A percentile compares a stretch with the other conserved stretches of the same genome.
Conservation (phyloP, 2,797 vertebrate species). For the Myotis daubentonii region DNA sequence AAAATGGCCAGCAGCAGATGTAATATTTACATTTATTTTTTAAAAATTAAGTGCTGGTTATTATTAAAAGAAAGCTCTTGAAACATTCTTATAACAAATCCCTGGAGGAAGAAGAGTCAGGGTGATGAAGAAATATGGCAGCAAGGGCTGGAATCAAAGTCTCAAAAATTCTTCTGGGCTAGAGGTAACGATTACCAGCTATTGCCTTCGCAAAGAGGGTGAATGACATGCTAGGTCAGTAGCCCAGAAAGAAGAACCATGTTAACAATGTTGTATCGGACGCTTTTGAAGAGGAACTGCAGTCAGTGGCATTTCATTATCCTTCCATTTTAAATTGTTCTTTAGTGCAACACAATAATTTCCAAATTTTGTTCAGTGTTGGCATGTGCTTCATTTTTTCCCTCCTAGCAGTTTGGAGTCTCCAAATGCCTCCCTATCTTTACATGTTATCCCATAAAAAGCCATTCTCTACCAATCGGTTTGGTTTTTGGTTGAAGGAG, state of each 20-base stretch:
- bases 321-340: not conserved
- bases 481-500: not conserved
- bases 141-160: slow-evolving; percentile 28
- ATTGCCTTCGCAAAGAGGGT: not conserved
- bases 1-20: slow-evolving; percentile 29
- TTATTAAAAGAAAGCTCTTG: slow-evolving; percentile 40
- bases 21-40: slow-evolving; percentile 46
- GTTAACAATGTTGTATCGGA: not conserved
- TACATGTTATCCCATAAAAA: not conserved
- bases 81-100: slow-evolving; percentile 49
- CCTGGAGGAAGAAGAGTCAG: not conserved
- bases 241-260: slow-evolving; percentile 8
- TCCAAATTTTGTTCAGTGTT: not conserved
- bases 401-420: not conserved
- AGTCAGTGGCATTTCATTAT: not conserved
- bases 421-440: not conserved
- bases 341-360: not conserved
- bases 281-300: not conserved
- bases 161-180: slow-evolving; percentile 37
- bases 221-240: not conserved
- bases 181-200: not conserved
- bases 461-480: not conserved
- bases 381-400: not conserved
- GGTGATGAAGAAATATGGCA: slow-evolving; percentile 38
- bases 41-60: slow-evolving; percentile 30